phyloP scores from a whole-genome alignment of 2,113 vertebrate species.

The Bungarus multicinctus region DNA sequence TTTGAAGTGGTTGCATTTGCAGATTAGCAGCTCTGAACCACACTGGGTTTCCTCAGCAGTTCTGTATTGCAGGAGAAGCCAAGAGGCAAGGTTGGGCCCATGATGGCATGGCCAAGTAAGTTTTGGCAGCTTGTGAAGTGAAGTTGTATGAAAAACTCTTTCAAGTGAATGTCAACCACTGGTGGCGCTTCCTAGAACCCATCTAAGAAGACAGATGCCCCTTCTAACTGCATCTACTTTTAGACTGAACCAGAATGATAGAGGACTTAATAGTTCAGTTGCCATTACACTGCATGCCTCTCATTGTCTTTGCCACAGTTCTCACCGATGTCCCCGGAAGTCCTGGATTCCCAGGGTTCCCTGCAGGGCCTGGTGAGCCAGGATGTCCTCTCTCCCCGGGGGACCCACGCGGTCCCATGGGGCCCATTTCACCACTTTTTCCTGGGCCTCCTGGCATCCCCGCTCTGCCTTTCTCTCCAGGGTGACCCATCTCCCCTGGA shows the following conservation, averaged over 20 bases:
- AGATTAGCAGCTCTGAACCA: neutral
- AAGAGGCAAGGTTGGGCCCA: neutral
- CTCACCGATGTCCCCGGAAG: slow-evolving; percentile 87
- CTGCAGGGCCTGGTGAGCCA: slow-evolving; percentile 74
- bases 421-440: slow-evolving; percentile 83
- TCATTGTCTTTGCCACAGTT: neutral
- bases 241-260: neutral
- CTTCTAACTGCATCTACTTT: neutral
- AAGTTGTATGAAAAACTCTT: neutral
- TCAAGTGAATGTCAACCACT: neutral
- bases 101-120: neutral
- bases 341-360: slow-evolving; percentile 77
- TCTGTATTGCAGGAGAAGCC: neutral
- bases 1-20: neutral
- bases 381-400: slow-evolving; percentile 85
- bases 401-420: slow-evolving; percentile 81
- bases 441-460: slow-evolving; percentile 82
- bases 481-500: slow-evolving; percentile 76
- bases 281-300: rapidly evolving
- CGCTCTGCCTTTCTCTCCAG: slow-evolving; percentile 88
- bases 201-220: neutral
- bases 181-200: neutral
- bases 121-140: neutral
- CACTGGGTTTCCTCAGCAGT: neutral
- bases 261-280: neutral